Conservation (phyloP, 2,797 vertebrate species). For the Myripristis jacobus region DNA sequence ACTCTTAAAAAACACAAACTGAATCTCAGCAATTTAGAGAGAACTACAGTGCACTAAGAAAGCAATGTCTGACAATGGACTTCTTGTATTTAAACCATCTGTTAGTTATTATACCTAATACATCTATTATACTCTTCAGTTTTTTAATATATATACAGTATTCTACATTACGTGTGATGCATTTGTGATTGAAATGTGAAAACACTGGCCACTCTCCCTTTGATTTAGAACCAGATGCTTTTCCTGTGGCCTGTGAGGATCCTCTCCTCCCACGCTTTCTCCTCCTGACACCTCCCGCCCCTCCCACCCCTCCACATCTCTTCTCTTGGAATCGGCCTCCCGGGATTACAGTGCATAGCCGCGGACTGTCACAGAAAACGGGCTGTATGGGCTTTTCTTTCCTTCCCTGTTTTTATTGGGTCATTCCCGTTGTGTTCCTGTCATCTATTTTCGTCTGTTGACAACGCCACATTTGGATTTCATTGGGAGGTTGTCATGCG, state of each 20-base stretch:
- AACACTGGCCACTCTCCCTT: conserved; percentile 34
- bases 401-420: conserved; percentile 38
- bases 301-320: conserved; percentile 6
- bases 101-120: neutral
- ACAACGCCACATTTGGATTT: conserved; percentile 50
- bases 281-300: conserved; percentile 1
- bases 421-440: conserved; percentile 37
- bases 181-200: conserved; percentile 8
- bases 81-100: neutral
- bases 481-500: conserved; percentile 20
- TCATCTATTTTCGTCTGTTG: conserved; percentile 29
- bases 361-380: conserved; percentile 32
- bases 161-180: neutral
- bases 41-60: neutral
- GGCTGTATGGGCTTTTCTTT: conserved; percentile 16
- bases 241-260: conserved; percentile 59
- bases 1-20: neutral
- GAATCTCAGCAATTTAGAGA: neutral
- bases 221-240: conserved; percentile 67
- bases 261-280: conserved; percentile 58
- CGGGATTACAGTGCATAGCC: conserved; percentile 51
- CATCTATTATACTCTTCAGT: neutral
- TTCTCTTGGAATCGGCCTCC: conserved; percentile 37
- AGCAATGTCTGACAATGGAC: neutral
- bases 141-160: neutral